A percentile compares a stretch with the other conserved stretches of the same genome.
Conservation (phyloP, 92 coral and sea anemone genomes). For the Phenganax stokvisi region DNA sequence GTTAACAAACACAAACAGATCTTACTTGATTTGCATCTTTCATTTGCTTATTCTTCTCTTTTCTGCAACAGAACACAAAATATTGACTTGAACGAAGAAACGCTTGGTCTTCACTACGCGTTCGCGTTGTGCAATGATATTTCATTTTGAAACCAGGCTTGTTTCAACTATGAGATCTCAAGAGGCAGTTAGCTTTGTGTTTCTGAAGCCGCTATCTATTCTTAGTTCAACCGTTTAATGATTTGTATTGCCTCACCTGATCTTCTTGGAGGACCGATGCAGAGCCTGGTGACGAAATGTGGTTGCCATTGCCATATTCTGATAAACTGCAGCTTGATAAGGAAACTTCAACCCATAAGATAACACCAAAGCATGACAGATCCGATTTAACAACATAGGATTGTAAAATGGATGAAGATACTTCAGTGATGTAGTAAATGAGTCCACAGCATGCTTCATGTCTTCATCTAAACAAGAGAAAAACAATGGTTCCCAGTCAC, state of each 20-base stretch:
- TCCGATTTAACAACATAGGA: conserved; percentile 59
- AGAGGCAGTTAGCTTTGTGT: background rate
- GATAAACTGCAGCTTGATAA: conserved; percentile 56
- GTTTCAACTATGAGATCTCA: too few species aligned
- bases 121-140: too few species aligned
- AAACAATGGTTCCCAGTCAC: too few species aligned
- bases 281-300: conserved; percentile 80
- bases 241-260: conserved; percentile 48
- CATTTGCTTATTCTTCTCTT: conserved; percentile 1
- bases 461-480: conserved; percentile 21
- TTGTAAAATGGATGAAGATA: conserved; percentile 63
- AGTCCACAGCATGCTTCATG: conserved; percentile 47
- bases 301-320: conserved; percentile 59
- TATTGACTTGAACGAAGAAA: background rate
- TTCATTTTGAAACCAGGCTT: too few species aligned
- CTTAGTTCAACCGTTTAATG: background rate
- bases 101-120: too few species aligned
- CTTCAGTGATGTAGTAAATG: conserved; percentile 60
- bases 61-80: background rate
- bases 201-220: background rate
- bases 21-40: conserved; percentile 14
- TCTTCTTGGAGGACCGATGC: conserved; percentile 68
- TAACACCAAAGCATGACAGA: conserved; percentile 67
- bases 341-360: conserved; percentile 67
- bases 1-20: background rate